Evolutionary conservation across 2,888 invertebrate species (phyloP).

Genomic region (Leptothorax acervorum): DNA sequence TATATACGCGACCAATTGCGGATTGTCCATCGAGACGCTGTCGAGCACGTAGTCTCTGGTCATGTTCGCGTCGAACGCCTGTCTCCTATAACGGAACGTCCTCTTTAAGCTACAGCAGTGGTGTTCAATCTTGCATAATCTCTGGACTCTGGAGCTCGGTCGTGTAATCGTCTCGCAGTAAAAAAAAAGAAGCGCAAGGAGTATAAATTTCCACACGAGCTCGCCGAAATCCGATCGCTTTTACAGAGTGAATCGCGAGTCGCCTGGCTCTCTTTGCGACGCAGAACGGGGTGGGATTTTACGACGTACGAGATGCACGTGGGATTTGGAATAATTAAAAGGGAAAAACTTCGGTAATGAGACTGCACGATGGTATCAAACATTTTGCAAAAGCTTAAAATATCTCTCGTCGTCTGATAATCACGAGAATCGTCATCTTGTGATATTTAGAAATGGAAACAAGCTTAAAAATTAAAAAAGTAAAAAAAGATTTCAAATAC

Average conservation of each 20-base stretch:
- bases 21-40: slow-evolving; percentile 91
- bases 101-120: slow-evolving; percentile 60
- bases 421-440: neutral
- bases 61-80: slow-evolving; percentile 93
- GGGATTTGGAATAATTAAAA: neutral
- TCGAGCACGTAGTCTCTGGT: slow-evolving; percentile 92
- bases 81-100: slow-evolving; percentile 82
- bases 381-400: neutral
- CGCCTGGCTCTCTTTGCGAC: neutral
- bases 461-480: neutral
- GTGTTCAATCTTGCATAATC: slow-evolving; percentile 25
- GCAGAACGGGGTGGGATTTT: neutral
- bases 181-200: neutral
- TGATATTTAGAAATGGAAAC: neutral
- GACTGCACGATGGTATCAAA: neutral
- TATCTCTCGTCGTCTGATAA: neutral
- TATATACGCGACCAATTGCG: slow-evolving; percentile 91
- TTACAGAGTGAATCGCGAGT: neutral
- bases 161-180: neutral
- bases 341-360: neutral
- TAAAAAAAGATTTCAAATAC: neutral
- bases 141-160: neutral
- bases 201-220: neutral
- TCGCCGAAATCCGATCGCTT: slow-evolving; percentile 13
- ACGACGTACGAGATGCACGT: neutral